Evolutionary conservation across 2,797 vertebrate genomes (phyloP).

Genomic region (Chromobotia macracanthus): DNA sequence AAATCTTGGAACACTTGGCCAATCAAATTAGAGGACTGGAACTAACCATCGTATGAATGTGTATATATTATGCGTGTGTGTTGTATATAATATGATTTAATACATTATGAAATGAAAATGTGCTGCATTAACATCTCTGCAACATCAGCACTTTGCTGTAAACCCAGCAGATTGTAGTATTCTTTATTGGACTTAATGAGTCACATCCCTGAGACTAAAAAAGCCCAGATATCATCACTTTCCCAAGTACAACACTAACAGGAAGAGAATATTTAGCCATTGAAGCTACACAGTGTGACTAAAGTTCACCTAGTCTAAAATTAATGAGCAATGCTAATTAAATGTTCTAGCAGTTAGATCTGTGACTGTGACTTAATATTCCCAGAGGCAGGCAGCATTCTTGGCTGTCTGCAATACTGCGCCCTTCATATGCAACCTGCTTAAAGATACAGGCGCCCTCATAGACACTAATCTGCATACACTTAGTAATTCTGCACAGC

Average conservation of each 20-base stretch:
- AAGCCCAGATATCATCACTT: conserved; percentile 25
- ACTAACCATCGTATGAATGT: background rate
- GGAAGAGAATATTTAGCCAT: conserved; percentile 20
- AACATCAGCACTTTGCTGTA: background rate
- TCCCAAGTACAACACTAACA: background rate
- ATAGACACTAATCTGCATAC: conserved; percentile 22
- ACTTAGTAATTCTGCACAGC: conserved; percentile 18
- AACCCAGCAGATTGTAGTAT: conserved; percentile 8
- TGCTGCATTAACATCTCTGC: background rate
- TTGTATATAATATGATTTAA: background rate
- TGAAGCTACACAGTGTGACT: conserved; percentile 5
- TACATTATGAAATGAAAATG: background rate
- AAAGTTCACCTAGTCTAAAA: conserved; percentile 1
- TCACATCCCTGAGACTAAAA: conserved; percentile 7
- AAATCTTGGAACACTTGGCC: no score
- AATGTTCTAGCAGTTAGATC: conserved; percentile 28
- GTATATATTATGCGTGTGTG: no score
- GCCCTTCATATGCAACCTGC: conserved; percentile 4
- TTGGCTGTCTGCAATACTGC: background rate
- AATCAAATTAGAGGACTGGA: background rate
- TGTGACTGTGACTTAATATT: conserved; percentile 22
- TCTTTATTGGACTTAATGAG: conserved; percentile 1
- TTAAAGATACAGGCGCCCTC: conserved; percentile 21
- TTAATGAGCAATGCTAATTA: conserved; percentile 28
- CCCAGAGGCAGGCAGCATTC: conserved; percentile 17